Evolutionary conservation across 1,140 invertebrate species (phyloP).

Genomic region (Drosophila nigromelanica): DNA sequence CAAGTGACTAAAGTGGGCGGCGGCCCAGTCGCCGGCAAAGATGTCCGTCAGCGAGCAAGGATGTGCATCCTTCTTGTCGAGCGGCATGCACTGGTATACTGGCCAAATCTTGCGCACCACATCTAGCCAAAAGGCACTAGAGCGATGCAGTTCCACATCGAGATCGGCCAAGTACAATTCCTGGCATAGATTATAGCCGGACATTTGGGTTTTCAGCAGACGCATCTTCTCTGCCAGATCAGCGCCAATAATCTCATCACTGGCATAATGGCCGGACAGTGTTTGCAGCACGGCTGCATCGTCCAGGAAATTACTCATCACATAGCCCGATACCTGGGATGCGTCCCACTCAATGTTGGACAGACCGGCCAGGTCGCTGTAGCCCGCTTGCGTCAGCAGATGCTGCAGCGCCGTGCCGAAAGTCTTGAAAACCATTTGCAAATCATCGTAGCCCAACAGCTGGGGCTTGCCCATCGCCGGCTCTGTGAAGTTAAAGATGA

Average conservation of each 20-base stretch:
- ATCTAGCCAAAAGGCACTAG: constrained; percentile 91
- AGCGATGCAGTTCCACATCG: constrained; percentile 93
- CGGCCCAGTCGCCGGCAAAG: constrained; percentile 89
- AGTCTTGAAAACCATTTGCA: constrained; percentile 91
- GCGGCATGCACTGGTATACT: constrained; percentile 89
- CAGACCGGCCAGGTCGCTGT: constrained; percentile 92
- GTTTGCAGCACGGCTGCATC: constrained; percentile 88
- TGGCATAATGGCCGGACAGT: constrained; percentile 90
- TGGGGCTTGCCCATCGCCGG: constrained; percentile 88
- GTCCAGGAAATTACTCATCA: constrained; percentile 92
- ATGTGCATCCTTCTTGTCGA: constrained; percentile 91
- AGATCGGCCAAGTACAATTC: constrained; percentile 92
- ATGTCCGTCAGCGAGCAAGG: constrained; percentile 91
- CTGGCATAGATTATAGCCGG: constrained; percentile 90
- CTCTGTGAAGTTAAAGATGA: constrained; percentile 93
- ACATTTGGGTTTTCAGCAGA: constrained; percentile 88
- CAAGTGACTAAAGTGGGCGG: constrained; percentile 90
- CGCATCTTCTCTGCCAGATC: constrained; percentile 88
- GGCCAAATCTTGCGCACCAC: constrained; percentile 91
- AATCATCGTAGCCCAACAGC: constrained; percentile 90
- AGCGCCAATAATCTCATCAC: constrained; percentile 88
- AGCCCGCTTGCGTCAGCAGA: constrained; percentile 90
- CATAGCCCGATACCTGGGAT: constrained; percentile 90
- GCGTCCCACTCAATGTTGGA: constrained; percentile 97
- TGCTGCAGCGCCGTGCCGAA: constrained; percentile 94